Conservation (phyloP, 1,140 invertebrate genomes). For the Gonioctena quinquepunctata region DNA sequence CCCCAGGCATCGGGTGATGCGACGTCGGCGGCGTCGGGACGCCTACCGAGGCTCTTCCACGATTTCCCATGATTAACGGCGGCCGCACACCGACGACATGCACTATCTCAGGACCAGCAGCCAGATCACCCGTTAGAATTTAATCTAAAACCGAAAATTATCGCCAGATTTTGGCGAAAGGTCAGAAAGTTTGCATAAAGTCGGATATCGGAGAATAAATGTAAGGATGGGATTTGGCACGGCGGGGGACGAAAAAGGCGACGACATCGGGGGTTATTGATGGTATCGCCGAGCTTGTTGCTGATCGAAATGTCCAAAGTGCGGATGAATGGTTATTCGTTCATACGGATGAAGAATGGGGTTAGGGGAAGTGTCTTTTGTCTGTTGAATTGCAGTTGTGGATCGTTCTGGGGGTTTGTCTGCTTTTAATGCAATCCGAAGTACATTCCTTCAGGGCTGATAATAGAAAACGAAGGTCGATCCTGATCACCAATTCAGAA, state of each 20-base stretch:
- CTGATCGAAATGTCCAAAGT: background rate
- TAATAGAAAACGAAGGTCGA: no score
- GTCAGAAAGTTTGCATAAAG: slow-evolving; percentile 12
- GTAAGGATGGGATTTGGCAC: background rate
- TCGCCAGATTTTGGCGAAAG: slow-evolving; percentile 10
- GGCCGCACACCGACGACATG: background rate
- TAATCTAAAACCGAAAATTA: slow-evolving; percentile 8
- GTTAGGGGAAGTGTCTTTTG: no score
- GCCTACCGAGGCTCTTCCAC: background rate
- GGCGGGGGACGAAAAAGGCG: background rate
- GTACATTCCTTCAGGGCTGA: no score
- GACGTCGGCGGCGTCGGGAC: slow-evolving; percentile 13
- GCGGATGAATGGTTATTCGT: background rate
- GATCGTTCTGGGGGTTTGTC: no score
- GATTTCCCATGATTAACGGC: slow-evolving; percentile 14
- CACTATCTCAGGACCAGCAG: slow-evolving; percentile 6
- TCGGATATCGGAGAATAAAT: slow-evolving; percentile 1
- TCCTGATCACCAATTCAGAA: no score
- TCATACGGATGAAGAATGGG: background rate
- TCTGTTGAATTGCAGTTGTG: no score
- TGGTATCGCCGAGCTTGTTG: background rate
- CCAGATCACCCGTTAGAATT: slow-evolving; percentile 9
- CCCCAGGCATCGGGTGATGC: slow-evolving; percentile 16
- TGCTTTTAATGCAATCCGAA: no score
- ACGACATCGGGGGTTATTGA: background rate